A percentile compares a stretch with the other conserved stretches of the same genome.
Evolutionary conservation across 2,797 vertebrate genomes (phyloP).

Genomic region (Myiotriccus ornatus): DNA sequence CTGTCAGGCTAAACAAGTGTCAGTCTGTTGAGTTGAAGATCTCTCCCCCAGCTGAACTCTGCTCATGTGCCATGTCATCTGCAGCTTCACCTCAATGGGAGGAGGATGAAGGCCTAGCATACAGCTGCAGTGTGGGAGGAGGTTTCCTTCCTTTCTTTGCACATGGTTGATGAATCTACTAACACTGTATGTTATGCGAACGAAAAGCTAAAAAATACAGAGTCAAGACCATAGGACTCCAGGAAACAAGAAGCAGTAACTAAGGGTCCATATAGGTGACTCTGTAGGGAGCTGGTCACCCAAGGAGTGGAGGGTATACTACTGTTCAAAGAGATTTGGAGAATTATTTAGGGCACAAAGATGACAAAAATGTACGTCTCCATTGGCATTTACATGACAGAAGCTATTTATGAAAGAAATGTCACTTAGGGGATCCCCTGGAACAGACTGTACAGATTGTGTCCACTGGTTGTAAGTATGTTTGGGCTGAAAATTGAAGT

Average conservation of each 20-base stretch:
- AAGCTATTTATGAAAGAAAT: not conserved
- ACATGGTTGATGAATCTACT: not conserved
- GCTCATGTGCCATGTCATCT: not conserved
- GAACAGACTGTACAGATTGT: not conserved
- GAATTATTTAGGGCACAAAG: not conserved
- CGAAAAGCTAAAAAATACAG: not conserved
- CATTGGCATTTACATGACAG: not conserved
- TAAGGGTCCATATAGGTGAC: not conserved
- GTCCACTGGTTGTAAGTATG: not conserved
- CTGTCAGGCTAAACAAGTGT: not conserved
- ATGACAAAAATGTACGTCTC: not conserved
- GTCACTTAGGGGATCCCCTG: not conserved
- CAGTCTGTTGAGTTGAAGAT: not conserved
- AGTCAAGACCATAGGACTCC: not conserved
- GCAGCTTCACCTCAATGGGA: not conserved
- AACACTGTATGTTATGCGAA: not conserved
- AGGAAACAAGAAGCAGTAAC: not conserved
- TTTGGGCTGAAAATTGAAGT: not conserved
- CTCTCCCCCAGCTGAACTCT: not conserved
- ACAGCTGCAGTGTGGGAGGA: not conserved
- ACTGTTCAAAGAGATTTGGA: not conserved
- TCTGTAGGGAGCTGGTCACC: not conserved
- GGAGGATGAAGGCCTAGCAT: rapidly evolving
- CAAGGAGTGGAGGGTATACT: not conserved
- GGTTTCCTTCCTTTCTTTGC: not conserved